Conservation (phyloP, 2,888 invertebrate species). For the Drosophila niveifrons region DNA sequence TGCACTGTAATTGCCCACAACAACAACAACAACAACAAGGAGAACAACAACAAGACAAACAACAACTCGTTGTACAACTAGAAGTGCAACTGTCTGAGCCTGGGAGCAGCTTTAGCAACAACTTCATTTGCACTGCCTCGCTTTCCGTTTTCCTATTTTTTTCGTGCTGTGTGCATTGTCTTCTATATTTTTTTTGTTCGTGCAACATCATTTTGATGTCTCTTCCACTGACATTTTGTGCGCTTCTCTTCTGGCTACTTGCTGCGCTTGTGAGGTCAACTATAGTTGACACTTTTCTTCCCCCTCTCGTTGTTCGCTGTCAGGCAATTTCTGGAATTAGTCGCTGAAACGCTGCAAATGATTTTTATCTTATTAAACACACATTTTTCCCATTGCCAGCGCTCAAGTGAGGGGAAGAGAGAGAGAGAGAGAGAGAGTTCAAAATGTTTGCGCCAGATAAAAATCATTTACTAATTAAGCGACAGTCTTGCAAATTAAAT, state of each 20-base stretch:
- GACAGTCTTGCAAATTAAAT: constrained; percentile 7
- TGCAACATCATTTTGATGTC: constrained; percentile 69
- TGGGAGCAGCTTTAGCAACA: constrained; percentile 70
- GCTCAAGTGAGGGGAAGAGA: background rate
- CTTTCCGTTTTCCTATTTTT: constrained; percentile 15
- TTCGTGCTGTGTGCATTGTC: background rate
- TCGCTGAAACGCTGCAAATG: constrained; percentile 49
- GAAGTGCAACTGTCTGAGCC: constrained; percentile 48
- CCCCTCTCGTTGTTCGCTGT: constrained; percentile 39
- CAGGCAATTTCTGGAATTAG: constrained; percentile 62
- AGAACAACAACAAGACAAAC: constrained; percentile 28
- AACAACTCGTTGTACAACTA: constrained; percentile 27
- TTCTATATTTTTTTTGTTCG: constrained; percentile 10
- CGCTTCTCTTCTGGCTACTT: constrained; percentile 27
- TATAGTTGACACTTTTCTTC: constrained; percentile 66
- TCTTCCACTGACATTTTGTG: constrained; percentile 18
- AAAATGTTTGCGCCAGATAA: constrained; percentile 4
- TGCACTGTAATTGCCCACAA: constrained; percentile 55
- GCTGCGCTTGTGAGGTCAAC: constrained; percentile 66
- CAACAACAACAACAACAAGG: constrained; percentile 38
- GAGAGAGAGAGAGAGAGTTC: constrained; percentile 6
- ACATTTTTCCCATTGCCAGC: constrained; percentile 21
- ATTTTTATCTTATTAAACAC: constrained; percentile 69
- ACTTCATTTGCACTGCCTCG: constrained; percentile 72
- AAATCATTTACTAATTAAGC: constrained; percentile 16